Evolutionary conservation across 2,113 vertebrate species (phyloP), one percentile per base, ranked within the genome.

Genomic region (Excalfactoria chinensis): DNA sequence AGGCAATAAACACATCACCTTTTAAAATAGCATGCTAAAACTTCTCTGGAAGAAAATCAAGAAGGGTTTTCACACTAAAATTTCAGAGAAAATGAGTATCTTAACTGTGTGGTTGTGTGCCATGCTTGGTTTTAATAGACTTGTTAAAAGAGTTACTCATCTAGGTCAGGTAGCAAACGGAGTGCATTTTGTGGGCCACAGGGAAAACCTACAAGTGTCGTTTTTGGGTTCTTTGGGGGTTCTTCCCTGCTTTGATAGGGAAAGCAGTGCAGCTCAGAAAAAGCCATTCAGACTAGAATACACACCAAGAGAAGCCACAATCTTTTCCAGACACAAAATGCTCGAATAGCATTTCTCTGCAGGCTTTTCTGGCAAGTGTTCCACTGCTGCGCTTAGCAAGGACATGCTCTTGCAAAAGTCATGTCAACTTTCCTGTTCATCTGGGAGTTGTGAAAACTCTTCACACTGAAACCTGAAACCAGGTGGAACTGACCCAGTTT

Each of bases 381-480:
- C 1, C 17, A 5, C 19, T 41, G 28, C 10, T 68, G 79, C 60
- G 59, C 55, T 44, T 49, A 92, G 49, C 77, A 84, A 93, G 92
- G 93, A 89, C 70, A 4, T 6, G 9, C 56, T 78, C 70, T 90
- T 89, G 76, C 49, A 79, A 48, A 95, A 88, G 53, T 88, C 66
- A 93, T 35, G 77, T 93, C 91, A 89, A 53, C 64, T 89, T 88
- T 88, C 84, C 72, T 88, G 82, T 93, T 94, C 69, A 88, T 80
- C 69, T 87, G 78, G 93, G 72, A 93, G 68, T 89, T 91, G 56
- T 84, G 91, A 88, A 96, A 95, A 96, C 89, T 62, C n/a, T 66
- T 66, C 26, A 40, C 73, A 15, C 26, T 78, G 86, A 91, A 96
- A 94, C 69, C 23, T 0, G 13, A 96, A 93, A 79, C 75, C 28